phyloP scores from a whole-genome alignment of 2,113 vertebrate species.

The Scolopax mira region DNA sequence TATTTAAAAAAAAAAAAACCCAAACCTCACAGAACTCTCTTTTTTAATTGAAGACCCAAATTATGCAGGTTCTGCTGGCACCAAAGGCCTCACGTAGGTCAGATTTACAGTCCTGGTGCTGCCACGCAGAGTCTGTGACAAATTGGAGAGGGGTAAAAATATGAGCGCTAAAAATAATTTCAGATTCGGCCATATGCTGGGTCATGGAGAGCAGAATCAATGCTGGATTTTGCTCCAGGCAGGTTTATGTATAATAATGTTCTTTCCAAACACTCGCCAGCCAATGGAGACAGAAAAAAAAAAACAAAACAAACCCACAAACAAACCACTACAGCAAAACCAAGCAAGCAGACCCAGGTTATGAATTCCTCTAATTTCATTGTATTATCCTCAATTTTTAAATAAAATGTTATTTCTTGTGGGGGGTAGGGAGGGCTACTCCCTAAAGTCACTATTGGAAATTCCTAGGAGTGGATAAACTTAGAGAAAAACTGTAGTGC shows the following conservation, averaged over 20 bases:
- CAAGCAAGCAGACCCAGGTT: not conserved
- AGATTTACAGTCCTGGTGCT: not conserved
- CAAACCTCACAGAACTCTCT: not conserved
- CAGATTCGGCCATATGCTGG: not conserved
- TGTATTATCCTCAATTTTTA: not conserved
- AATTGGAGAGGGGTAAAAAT: not conserved
- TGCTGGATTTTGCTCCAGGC: not conserved
- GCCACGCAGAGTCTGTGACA: not conserved
- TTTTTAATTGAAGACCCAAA: not conserved
- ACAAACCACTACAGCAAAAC: no score
- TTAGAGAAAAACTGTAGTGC: not conserved
- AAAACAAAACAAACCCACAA: no score
- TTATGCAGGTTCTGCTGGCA: not conserved
- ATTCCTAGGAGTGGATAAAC: not conserved
- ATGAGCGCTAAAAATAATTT: not conserved
- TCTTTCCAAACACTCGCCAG: not conserved
- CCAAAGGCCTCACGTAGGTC: not conserved
- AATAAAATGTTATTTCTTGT: not conserved
- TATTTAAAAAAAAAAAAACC: not conserved
- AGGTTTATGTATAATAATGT: not conserved
- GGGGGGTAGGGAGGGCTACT: accelerated
- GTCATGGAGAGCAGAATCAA: not conserved
- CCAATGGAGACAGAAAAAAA: not conserved
- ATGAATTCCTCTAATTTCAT: not conserved
- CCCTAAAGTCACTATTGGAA: not conserved